Conservation (phyloP, 2,888 invertebrate genomes). For the Gerris lacustris region DNA sequence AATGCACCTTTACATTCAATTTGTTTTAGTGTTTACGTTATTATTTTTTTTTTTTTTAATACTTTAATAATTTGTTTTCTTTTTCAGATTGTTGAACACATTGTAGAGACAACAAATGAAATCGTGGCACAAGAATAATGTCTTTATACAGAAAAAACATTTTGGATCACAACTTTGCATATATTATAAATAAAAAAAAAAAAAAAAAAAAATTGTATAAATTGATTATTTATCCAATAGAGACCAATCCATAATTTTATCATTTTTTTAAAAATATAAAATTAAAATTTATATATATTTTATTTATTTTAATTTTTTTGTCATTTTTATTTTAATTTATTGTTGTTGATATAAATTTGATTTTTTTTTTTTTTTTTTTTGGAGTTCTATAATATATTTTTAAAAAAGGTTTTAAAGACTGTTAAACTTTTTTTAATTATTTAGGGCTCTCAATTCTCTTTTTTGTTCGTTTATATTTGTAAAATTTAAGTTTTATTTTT, state of each 20-base stretch:
- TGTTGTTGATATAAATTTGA: too few relatives aligned
- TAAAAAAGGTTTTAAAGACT: neutral
- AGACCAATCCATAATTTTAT: too few relatives aligned
- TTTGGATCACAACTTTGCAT: neutral
- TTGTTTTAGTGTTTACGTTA: too few relatives aligned
- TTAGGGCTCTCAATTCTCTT: neutral
- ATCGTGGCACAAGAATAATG: conserved; percentile 7
- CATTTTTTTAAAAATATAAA: too few relatives aligned
- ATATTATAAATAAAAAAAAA: neutral
- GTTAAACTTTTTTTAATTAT: neutral
- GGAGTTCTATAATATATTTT: neutral
- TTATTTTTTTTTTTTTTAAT: neutral
- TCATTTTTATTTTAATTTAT: neutral
- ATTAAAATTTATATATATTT: neutral
- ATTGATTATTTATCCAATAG: neutral
- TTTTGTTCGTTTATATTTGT: too few relatives aligned
- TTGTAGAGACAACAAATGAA: conserved; percentile 1
- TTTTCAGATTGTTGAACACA: conserved; percentile 2
- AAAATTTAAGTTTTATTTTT: neutral
- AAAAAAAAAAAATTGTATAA: neutral
- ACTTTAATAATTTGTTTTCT: neutral
- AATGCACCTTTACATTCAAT: too few relatives aligned
- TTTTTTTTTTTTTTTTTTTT: neutral
- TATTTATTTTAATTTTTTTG: neutral
- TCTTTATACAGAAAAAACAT: neutral